Evolutionary conservation across 2,113 vertebrate genomes (phyloP).

Genomic region (Aleadryas rufinucha): DNA sequence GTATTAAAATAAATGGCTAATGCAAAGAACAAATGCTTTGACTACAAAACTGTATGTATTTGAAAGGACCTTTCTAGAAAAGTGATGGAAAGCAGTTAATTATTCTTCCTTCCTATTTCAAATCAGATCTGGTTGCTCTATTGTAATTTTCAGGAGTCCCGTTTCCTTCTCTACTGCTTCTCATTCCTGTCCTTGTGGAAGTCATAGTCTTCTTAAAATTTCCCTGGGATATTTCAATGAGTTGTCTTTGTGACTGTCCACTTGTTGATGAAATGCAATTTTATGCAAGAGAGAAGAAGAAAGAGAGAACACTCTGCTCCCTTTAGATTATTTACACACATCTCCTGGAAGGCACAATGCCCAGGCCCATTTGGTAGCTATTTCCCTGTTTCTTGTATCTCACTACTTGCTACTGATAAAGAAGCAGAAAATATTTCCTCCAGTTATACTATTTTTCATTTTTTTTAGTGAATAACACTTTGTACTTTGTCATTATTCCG

Average conservation of each 20-base stretch:
- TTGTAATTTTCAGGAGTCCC: background rate
- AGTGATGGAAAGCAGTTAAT: background rate
- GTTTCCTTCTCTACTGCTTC: background rate
- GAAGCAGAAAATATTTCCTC: background rate
- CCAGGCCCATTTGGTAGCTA: background rate
- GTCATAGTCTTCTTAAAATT: background rate
- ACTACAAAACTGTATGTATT: background rate
- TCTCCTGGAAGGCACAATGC: accelerated
- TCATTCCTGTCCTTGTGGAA: background rate
- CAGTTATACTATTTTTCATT: background rate
- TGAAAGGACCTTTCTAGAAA: background rate
- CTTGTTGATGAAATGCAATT: background rate
- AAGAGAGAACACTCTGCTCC: background rate
- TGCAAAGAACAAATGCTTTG: background rate
- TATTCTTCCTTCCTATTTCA: background rate
- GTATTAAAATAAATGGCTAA: background rate
- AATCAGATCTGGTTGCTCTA: background rate
- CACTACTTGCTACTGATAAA: background rate
- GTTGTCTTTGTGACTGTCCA: background rate
- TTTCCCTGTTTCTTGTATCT: background rate
- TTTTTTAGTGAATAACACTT: background rate
- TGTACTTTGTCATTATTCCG: background rate
- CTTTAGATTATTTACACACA: background rate
- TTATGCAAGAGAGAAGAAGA: background rate
- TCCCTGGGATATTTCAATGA: background rate